These are phyloP conservation scores for Mizuhopecten yessoensis DNA, from an alignment of 1,140 invertebrate genomes.

Conservation along the genomic window DNA sequence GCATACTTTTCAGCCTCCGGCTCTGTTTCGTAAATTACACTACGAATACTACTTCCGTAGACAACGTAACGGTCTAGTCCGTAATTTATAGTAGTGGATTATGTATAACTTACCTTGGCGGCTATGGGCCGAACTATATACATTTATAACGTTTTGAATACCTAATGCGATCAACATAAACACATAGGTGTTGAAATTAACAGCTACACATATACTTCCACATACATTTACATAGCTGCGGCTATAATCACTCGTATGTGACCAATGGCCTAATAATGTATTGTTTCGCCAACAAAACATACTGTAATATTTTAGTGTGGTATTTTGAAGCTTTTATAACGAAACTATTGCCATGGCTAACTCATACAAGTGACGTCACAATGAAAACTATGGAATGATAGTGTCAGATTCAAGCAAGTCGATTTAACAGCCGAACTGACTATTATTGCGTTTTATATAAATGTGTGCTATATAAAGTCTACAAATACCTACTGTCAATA, in stretches of 20 bases:
- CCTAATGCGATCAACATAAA: not conserved
- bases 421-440: too few species aligned
- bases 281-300: not conserved
- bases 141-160: conserved; percentile 34
- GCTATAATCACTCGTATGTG: not conserved
- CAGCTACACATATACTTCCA: not conserved
- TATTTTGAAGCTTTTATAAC: not conserved
- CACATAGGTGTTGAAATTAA: not conserved
- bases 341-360: too few species aligned
- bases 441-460: too few species aligned
- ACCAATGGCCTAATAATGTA: not conserved
- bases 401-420: too few species aligned
- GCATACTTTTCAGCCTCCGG: conserved; percentile 16
- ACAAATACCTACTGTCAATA: too few species aligned
- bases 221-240: not conserved
- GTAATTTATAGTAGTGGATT: not conserved
- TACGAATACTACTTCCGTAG: conserved; percentile 16
- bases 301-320: not conserved
- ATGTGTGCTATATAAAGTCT: too few species aligned
- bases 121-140: conserved; percentile 11
- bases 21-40: conserved; percentile 38
- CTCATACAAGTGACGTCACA: too few species aligned
- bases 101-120: not conserved
- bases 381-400: too few species aligned
- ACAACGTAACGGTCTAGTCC: not conserved